Evolutionary conservation across 2,797 vertebrate genomes (phyloP).

Genomic region (Melanotaenia pygmaea): DNA sequence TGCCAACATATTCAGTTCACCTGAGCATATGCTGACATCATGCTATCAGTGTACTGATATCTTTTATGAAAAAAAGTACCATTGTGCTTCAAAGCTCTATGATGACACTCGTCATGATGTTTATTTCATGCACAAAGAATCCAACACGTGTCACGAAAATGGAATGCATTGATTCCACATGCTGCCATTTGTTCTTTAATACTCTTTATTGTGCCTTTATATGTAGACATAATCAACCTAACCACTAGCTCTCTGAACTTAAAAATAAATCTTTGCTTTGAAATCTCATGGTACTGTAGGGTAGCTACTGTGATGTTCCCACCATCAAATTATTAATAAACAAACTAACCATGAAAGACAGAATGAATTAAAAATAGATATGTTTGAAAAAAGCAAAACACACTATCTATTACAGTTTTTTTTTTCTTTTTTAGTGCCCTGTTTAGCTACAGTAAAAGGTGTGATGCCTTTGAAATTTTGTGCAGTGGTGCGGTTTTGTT

Average conservation of each 20-base stretch:
- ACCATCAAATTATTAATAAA: constrained; percentile 75
- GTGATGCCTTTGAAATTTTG: constrained; percentile 41
- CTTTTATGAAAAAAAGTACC: constrained; percentile 45
- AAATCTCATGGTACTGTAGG: constrained; percentile 67
- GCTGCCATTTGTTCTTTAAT: constrained; percentile 62
- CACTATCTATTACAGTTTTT: constrained; percentile 23
- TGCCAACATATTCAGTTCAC: constrained; percentile 44
- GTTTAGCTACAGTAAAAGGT: constrained; percentile 40
- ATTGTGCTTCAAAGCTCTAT: constrained; percentile 61
- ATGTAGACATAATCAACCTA: constrained; percentile 64
- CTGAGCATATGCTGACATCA: constrained; percentile 25
- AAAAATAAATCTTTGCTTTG: constrained; percentile 78
- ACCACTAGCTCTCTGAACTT: constrained; percentile 54
- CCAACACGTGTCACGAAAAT: constrained; percentile 65
- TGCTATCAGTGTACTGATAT: constrained; percentile 34
- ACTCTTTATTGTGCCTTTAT: constrained; percentile 48
- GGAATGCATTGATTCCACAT: constrained; percentile 58
- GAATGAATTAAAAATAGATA: constrained; percentile 81
- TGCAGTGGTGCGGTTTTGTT: constrained; percentile 40
- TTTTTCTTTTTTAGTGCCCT: constrained; percentile 26
- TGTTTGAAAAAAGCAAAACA: constrained; percentile 65
- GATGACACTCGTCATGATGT: constrained; percentile 48
- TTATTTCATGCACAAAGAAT: constrained; percentile 59
- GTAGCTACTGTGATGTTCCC: constrained; percentile 64
- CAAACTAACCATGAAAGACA: constrained; percentile 65